Base-by-base conservation (phyloP, 2,888 invertebrate genomes). In the Heliothis peltigera region DNA sequence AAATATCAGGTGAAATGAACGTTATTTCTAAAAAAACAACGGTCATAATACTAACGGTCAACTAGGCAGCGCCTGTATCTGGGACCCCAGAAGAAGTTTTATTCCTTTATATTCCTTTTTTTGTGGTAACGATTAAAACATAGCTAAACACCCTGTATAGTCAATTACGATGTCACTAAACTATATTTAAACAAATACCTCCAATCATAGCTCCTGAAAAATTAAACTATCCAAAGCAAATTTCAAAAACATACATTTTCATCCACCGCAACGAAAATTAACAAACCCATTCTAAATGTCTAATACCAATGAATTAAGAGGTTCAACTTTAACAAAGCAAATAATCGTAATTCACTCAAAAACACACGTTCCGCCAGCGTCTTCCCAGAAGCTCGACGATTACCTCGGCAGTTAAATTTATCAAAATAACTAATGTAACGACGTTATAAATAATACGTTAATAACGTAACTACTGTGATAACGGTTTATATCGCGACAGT, bases 401-500 rank as follows among this genome's bases (percentile, higher is more conserved):
- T 76, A 49, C 71, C 47, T 59, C 22, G 49, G n/a, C 65, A 47
- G 56, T 70, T 70, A 60, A 64, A 70, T 76, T 35, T 73, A 75
- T 64, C 65, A 73, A 57, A 73, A 70, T 76, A 76, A 73, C 76
- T 65, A 60, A 70, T 43, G 18, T 57, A 76, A 70, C 56, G 46
- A 59, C 21, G 71, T 28, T 49, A n/a, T 73, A 72, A 72, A 72
- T 70, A 70, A 73, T 56, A 5, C 7, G 65, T 57, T 70, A 75
- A 57, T 76, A 65, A 65, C 57, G 47, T 54, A 60, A 73, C 71
- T 60, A 75, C 25, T 43, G 60, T 47, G 65, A 76, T 76, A 76
- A 64, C 22, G 35, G 71, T 63, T 69, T 79, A 79, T 68, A 68
- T 63, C 51, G 52, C 44, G 52, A 66, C 80, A 76, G 59, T 76